Conservation (phyloP, 2,797 vertebrate species). For the Lithobates sylvaticus region DNA sequence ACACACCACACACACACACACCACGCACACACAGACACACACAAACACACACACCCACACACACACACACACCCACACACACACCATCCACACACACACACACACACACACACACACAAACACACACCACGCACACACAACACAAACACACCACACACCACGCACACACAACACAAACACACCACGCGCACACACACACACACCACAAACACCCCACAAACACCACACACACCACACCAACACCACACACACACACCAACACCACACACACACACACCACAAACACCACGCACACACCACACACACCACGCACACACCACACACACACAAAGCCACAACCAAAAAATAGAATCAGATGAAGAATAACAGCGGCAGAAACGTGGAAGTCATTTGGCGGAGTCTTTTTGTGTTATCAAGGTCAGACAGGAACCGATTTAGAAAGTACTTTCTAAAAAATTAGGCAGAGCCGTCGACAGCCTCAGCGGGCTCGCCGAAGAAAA, state of each 20-base stretch:
- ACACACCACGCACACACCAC: background rate
- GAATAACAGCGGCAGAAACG: background rate
- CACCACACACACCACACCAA: too few species aligned
- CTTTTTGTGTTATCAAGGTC: constrained; percentile 50
- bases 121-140: too few species aligned
- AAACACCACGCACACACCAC: background rate
- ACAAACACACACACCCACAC: background rate
- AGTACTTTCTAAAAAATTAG: background rate
- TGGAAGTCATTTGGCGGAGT: background rate
- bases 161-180: too few species aligned
- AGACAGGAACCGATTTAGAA: constrained; percentile 28
- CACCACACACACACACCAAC: too few species aligned
- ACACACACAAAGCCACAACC: background rate
- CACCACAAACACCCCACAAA: too few species aligned
- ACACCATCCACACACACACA: too few species aligned
- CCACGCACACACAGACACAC: background rate
- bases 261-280: background rate
- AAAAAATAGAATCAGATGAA: background rate
- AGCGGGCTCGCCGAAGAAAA: background rate
- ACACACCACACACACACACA: background rate
- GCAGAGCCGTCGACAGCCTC: background rate
- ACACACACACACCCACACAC: background rate
- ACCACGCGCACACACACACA: too few species aligned
- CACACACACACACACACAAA: too few species aligned
- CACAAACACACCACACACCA: too few species aligned